A percentile compares a stretch with the other conserved stretches of the same genome.
phyloP scores from a whole-genome alignment of 2,888 invertebrate species.

The Scelioninae gen. 2 region DNA sequence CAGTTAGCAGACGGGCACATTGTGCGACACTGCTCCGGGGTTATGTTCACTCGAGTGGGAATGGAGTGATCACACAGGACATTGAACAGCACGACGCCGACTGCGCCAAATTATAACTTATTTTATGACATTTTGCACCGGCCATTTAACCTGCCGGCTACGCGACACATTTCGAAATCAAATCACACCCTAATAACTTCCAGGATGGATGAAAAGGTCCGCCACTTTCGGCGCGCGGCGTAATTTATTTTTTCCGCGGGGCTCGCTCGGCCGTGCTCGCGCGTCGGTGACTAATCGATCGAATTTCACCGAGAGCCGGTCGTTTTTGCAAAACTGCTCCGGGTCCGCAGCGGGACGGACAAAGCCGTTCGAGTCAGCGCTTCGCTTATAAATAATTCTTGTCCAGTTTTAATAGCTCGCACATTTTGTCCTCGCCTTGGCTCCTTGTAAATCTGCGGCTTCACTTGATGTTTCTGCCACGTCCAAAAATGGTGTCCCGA shows the following conservation, averaged over 20 bases:
- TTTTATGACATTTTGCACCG: constrained; percentile 75
- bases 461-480: constrained; percentile 8
- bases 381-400: background rate
- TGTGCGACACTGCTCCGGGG: constrained; percentile 64
- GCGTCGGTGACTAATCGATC: too few species aligned
- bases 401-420: constrained; percentile 7
- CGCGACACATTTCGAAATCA: constrained; percentile 70
- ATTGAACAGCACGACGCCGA: constrained; percentile 74
- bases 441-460: constrained; percentile 14
- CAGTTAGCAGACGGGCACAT: constrained; percentile 58
- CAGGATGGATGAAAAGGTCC: constrained; percentile 57
- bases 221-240: background rate
- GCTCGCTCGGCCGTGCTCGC: too few species aligned
- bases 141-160: constrained; percentile 72
- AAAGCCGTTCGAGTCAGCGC: background rate
- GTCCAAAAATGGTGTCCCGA: constrained; percentile 18
- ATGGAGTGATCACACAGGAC: constrained; percentile 75
- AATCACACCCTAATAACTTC: constrained; percentile 75
- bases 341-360: background rate
- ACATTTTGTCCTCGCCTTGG: constrained; percentile 3
- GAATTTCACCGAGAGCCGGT: too few species aligned
- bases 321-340: too few species aligned
- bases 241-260: constrained; percentile 33
- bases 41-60: constrained; percentile 73
- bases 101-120: constrained; percentile 76